Evolutionary conservation across 2,888 invertebrate species (phyloP).

Genomic region (Chymomyza amoena): DNA sequence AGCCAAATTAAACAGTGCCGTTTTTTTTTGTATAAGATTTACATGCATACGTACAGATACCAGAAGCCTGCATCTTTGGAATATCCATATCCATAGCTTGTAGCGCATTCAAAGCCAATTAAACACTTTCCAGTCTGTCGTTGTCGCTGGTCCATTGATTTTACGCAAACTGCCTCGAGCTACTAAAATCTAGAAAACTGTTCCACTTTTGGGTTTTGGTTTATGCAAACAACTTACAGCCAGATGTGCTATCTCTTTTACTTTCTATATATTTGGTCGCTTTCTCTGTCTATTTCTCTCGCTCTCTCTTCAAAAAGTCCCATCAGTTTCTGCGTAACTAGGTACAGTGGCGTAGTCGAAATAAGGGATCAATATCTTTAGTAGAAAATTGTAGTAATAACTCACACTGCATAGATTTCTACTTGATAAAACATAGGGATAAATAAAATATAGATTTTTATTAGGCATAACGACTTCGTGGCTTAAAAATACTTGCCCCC

Average conservation of each 20-base stretch:
- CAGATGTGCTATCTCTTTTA: neutral
- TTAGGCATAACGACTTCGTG: too few relatives aligned
- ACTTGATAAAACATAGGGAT: too few relatives aligned
- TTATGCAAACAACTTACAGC: neutral
- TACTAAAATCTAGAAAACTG: neutral
- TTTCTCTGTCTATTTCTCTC: neutral
- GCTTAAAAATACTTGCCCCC: too few relatives aligned
- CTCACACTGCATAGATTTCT: too few relatives aligned
- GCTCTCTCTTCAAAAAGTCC: neutral
- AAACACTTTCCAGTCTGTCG: constrained; percentile 37
- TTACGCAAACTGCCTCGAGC: constrained; percentile 18
- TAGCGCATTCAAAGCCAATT: constrained; percentile 52
- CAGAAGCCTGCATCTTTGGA: neutral
- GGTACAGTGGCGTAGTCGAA: too few relatives aligned
- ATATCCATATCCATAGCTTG: neutral
- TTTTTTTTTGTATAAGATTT: constrained; percentile 12
- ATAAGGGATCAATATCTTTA: too few relatives aligned
- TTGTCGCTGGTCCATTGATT: constrained; percentile 41
- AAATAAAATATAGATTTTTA: too few relatives aligned
- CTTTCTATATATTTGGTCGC: neutral
- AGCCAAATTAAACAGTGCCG: constrained; percentile 32
- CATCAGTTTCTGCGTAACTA: too few relatives aligned
- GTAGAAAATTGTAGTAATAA: too few relatives aligned
- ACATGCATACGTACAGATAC: constrained; percentile 5
- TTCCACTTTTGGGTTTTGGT: constrained; percentile 1